Percentiles rank a stretch among this genome's conserved stretches.
These are phyloP conservation scores for Odontamblyopus lacepedii DNA, from an alignment of 2,797 vertebrate genomes.

Conservation along the genomic window DNA sequence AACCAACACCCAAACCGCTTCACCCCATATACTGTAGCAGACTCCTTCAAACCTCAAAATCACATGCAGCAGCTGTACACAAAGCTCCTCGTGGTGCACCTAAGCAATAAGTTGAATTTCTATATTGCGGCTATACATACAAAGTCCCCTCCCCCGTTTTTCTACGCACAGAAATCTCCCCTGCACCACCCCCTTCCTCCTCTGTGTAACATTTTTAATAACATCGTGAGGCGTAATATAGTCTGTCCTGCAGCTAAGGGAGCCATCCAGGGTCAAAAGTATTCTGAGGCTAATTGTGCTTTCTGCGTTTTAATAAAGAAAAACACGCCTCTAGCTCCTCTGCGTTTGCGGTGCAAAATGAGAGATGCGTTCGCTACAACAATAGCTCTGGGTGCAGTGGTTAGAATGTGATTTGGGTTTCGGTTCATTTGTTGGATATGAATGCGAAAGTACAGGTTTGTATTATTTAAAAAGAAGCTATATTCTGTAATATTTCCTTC, in stretches of 20 bases:
- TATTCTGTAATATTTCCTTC: too few relatives aligned
- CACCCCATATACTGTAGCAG: too few relatives aligned
- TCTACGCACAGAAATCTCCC: constrained; percentile 45
- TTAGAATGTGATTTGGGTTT: not conserved
- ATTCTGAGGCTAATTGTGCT: constrained; percentile 79
- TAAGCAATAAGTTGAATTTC: not conserved
- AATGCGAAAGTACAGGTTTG: not conserved
- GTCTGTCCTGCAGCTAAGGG: constrained; percentile 67
- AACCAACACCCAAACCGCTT: too few relatives aligned
- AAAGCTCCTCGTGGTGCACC: not conserved
- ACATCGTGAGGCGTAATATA: constrained; percentile 75
- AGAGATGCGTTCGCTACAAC: constrained; percentile 49
- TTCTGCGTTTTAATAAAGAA: constrained; percentile 79
- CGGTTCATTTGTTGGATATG: too few relatives aligned
- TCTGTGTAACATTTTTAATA: constrained; percentile 75
- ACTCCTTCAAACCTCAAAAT: not conserved
- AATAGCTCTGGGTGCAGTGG: constrained; percentile 34
- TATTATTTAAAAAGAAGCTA: not conserved
- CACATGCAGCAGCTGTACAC: not conserved
- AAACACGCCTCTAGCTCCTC: constrained; percentile 58
- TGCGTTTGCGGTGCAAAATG: constrained; percentile 21
- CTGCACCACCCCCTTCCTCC: constrained; percentile 46
- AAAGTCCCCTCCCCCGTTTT: not conserved
- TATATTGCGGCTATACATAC: not conserved
- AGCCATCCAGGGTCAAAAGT: constrained; percentile 75